These are phyloP conservation scores for Pristis pectinata DNA, from an alignment of 2,797 vertebrate genomes.

Conservation along the genomic window DNA sequence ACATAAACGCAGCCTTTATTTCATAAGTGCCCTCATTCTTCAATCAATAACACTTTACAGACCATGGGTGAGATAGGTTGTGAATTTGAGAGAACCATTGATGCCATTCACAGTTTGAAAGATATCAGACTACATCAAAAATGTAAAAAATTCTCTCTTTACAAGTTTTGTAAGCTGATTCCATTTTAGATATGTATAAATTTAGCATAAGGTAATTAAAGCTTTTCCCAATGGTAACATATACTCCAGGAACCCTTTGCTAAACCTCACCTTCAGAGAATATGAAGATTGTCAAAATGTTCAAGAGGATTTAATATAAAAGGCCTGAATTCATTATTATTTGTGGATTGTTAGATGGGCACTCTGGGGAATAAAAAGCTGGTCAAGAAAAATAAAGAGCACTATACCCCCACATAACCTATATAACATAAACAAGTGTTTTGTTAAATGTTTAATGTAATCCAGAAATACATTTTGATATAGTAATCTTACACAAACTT, in stretches of 20 bases:
- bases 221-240: not conserved
- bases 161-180: not conserved
- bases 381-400: not conserved
- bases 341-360: not conserved
- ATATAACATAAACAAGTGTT: constrained; percentile 38
- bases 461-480: constrained; percentile 55
- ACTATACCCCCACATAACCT: constrained; percentile 20
- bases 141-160: not conserved
- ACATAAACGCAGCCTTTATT: not conserved
- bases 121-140: not conserved
- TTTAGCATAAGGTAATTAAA: not conserved
- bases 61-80: not conserved
- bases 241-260: not conserved
- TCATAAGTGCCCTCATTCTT: not conserved
- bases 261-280: not conserved
- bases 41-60: not conserved
- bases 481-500: constrained; percentile 53
- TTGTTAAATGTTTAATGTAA: constrained; percentile 55
- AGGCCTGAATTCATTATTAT: not conserved
- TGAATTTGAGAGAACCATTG: not conserved
- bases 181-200: not conserved
- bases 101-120: not conserved
- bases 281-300: not conserved
- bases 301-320: not conserved
- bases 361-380: not conserved